Conservation (phyloP, 1,140 invertebrate genomes). For the Atta texana region DNA sequence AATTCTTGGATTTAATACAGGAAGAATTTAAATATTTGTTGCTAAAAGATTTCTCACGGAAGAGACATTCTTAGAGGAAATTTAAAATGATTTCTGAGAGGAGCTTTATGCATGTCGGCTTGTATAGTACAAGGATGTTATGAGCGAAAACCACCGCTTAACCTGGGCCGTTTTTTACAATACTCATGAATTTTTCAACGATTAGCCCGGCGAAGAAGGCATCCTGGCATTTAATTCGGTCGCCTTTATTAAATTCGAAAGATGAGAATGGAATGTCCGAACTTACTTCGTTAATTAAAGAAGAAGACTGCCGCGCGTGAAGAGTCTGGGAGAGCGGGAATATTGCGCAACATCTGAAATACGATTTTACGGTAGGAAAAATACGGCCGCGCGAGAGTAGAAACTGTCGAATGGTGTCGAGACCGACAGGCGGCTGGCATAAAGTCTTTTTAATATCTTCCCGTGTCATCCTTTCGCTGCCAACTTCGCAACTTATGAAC, state of each 20-base stretch:
- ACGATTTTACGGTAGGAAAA: constrained; percentile 62
- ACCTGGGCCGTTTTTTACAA: constrained; percentile 35
- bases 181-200: constrained; percentile 63
- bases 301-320: background rate
- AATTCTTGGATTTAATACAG: constrained; percentile 23
- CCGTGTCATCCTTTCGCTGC: constrained; percentile 60
- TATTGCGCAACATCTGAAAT: constrained; percentile 60
- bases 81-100: constrained; percentile 40
- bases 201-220: constrained; percentile 41
- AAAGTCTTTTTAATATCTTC: constrained; percentile 65
- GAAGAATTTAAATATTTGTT: constrained; percentile 18
- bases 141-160: constrained; percentile 48
- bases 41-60: background rate
- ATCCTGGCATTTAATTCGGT: constrained; percentile 55
- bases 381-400: constrained; percentile 43
- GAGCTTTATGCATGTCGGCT: constrained; percentile 29
- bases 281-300: constrained; percentile 62
- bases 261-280: constrained; percentile 35
- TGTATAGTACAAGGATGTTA: constrained; percentile 36
- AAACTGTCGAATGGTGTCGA: constrained; percentile 59
- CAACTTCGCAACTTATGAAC: constrained; percentile 63
- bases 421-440: constrained; percentile 54
- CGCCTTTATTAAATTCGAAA: constrained; percentile 58
- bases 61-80: constrained; percentile 24
- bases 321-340: background rate